phyloP scores from a whole-genome alignment of 2,113 vertebrate genomes.

The Oxygymnocypris stewartii region DNA sequence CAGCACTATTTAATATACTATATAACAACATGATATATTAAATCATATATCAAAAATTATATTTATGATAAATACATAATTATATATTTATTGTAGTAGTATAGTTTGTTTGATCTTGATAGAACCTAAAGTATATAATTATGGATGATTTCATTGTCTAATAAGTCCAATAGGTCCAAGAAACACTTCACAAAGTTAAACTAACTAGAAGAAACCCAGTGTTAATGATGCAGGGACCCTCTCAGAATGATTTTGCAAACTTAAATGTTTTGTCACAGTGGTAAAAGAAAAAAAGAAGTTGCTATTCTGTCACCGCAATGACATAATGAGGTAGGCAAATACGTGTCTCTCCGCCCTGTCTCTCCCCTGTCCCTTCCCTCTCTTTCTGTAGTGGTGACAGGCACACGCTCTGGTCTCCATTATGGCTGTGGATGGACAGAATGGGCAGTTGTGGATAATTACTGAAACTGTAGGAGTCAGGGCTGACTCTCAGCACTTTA shows the following conservation, averaged over 20 bases:
- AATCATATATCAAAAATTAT: no score
- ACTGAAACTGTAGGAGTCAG: conserved; percentile 76
- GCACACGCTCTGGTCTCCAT: conserved; percentile 73
- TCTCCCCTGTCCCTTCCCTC: conserved; percentile 64
- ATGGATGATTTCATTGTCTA: background rate
- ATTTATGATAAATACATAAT: no score
- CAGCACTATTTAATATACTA: no score
- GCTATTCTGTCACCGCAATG: conserved; percentile 66
- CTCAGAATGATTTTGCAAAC: conserved; percentile 1
- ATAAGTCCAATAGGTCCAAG: background rate
- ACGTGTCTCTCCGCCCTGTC: conserved; percentile 66
- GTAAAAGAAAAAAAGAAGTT: conserved; percentile 40
- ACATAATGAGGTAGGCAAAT: conserved; percentile 76
- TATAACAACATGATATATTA: no score
- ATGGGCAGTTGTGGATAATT: conserved; percentile 78
- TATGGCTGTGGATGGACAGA: conserved; percentile 73
- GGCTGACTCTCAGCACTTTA: conserved; percentile 77
- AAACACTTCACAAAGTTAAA: conserved; percentile 12
- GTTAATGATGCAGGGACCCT: background rate
- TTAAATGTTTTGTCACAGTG: conserved; percentile 37
- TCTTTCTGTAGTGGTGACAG: conserved; percentile 76
- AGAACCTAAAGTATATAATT: background rate
- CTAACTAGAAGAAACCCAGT: conserved; percentile 2
- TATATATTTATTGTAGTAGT: no score
- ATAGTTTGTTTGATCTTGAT: background rate